phyloP scores from a whole-genome alignment of 2,888 invertebrate species.

The Artemia sp. region DNA sequence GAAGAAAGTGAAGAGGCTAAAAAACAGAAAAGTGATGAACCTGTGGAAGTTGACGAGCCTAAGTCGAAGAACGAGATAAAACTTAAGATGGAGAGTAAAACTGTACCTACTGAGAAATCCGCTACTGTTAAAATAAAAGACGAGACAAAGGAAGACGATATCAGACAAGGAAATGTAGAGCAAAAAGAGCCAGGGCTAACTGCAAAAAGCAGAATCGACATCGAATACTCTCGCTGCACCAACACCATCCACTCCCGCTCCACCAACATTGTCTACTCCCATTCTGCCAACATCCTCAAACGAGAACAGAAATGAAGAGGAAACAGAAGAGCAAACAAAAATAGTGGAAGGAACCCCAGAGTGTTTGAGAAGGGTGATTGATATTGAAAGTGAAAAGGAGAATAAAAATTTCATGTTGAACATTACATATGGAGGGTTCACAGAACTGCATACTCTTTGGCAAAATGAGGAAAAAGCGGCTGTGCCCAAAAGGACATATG shows the following conservation, averaged over 20 bases:
- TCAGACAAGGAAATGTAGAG: slow-evolving; percentile 25
- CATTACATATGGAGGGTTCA: slow-evolving; percentile 97
- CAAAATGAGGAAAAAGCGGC: slow-evolving; percentile 93
- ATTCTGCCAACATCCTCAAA: not conserved
- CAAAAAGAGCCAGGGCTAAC: slow-evolving; percentile 28
- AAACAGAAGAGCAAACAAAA: slow-evolving; percentile 28
- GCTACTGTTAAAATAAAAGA: slow-evolving; percentile 16
- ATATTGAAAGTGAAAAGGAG: slow-evolving; percentile 18
- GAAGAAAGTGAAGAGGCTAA: slow-evolving; percentile 22
- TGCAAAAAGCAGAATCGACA: no score
- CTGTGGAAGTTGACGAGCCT: slow-evolving; percentile 20
- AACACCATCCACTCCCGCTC: not conserved
- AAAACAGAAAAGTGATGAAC: slow-evolving; percentile 26
- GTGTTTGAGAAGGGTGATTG: slow-evolving; percentile 23
- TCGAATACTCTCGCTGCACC: not conserved
- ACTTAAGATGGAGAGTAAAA: no score
- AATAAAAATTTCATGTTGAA: slow-evolving; percentile 94
- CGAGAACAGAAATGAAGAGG: slow-evolving; percentile 32
- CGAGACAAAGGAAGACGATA: slow-evolving; percentile 28
- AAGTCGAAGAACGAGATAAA: no score
- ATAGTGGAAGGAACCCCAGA: slow-evolving; percentile 45
- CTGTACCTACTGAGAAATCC: no score
- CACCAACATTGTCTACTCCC: not conserved
- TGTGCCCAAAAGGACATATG: slow-evolving; percentile 83
- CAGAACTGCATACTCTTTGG: slow-evolving; percentile 96